Base-by-base conservation (phyloP, 2,888 invertebrate species). In the Apoderus coryli region DNA sequence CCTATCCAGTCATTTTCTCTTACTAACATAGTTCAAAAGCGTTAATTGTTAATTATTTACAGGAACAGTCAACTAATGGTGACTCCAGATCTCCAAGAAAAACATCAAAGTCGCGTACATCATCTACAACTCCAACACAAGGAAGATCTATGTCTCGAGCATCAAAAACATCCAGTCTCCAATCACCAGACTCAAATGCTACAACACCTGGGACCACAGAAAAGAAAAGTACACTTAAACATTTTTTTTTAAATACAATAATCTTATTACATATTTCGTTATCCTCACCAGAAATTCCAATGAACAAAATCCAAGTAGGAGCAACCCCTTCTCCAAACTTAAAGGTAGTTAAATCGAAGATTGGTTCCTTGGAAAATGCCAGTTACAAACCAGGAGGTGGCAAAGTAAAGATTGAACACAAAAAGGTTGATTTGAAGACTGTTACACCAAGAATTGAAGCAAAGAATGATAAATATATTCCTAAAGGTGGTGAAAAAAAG, bases 221-320 rank as follows among this genome's bases (percentile, higher is more conserved):
- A 28, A 82, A 79, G 57, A 84, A 84, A 64, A 79, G 82, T 82
- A 57, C 60, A 64, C 27, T 15, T 27, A 10, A 22, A n/a, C 14
- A 14, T 26, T 22, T 14, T 4, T n/a, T n/a, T n/a, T n/a, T n/a
- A n/a, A n/a, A n/a, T n/a, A n/a, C n/a, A n/a, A n/a, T n/a, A n/a
- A n/a, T n/a, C n/a, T n/a, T n/a, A n/a, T n/a, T n/a, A n/a, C n/a
- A n/a, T n/a, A n/a, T n/a, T n/a, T n/a, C n/a, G n/a, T n/a, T n/a
- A n/a, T n/a, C n/a, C n/a, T n/a, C n/a, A n/a, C 11, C 59, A 80
- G 75, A 77, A 70, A 64, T 89, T 50, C 85, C 89, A 42, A 89
- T 89, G 84, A 90, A 89, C 57, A 89, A 88, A 64, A 63, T 88
- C 38, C 85, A 88, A 68, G 88, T 88, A 27, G 90, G 92, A 30